These are phyloP conservation scores for Bufo bufo DNA, from an alignment of 2,113 vertebrate species.

Conservation along the genomic window DNA sequence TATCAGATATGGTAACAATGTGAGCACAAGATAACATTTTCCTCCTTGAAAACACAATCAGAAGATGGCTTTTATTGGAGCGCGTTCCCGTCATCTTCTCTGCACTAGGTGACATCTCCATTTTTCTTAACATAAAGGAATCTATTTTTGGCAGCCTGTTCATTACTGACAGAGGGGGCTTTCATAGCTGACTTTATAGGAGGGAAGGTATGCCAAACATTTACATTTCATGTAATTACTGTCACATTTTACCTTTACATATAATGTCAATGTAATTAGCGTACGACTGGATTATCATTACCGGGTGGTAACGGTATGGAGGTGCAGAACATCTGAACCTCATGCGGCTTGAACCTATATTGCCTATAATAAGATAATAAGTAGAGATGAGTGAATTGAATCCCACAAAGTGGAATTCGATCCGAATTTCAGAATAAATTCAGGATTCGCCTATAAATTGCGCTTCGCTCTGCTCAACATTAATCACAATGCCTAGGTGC, in stretches of 20 bases:
- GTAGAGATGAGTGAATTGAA: too few species aligned
- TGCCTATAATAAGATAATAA: too few species aligned
- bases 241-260: neutral
- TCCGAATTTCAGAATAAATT: too few species aligned
- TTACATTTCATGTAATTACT: neutral
- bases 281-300: neutral
- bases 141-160: neutral
- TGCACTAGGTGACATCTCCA: neutral
- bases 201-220: neutral
- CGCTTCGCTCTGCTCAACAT: too few species aligned
- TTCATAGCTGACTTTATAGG: neutral
- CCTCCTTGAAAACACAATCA: slow-evolving; percentile 9
- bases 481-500: too few species aligned
- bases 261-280: neutral
- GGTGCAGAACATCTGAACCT: neutral
- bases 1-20: neutral
- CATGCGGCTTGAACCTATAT: neutral
- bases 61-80: neutral
- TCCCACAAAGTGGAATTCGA: too few species aligned
- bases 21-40: neutral
- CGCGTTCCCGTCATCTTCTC: neutral
- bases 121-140: neutral
- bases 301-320: neutral
- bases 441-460: too few species aligned
- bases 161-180: neutral